Evolutionary conservation across 1,140 invertebrate species (phyloP), one percentile per base, ranked within the genome.

Genomic region (Drusus annulatus): DNA sequence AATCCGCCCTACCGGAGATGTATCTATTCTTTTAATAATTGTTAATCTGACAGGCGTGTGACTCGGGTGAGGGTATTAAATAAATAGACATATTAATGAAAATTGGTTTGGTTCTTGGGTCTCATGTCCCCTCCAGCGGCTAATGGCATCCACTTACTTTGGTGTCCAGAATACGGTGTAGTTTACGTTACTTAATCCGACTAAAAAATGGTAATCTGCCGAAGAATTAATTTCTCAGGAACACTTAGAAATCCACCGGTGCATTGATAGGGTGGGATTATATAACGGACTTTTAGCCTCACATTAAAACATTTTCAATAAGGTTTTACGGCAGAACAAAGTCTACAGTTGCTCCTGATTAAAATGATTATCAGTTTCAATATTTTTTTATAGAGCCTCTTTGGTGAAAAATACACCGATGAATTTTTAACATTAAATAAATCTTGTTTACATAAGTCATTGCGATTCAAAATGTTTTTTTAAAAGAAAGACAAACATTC

Each of bases 71-170:
- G 76, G 76, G 79, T 80, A 83, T 83, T 80, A 83, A 78, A 80
- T 80, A 83, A 83, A 83, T 83, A 79, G 81, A 80, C 69, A 79
- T 80, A 80, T 80, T 80, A 80, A 80, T 80, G 81, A 80, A 83
- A 82, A 76, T 76, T 80, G 50, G 81, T 76, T 45, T 13, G 13
- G 36, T 45, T 45, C 36, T 45, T 0, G 8, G 36, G 36, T 45
- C 36, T 69, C 76, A 71, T 74, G 28, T 69, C 65, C 69, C 21
- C 1, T 74, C 50, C 16, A 25, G 50, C 31, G 65, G n/a, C 51
- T 74, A 74, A 54, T 23, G 54, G 69, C 36, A 21, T 50, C 17
- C 6, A n/a, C 21, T 21, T 74, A 62, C 50, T 31, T 79, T 25
- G 52, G 23, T 13, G 16, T 31, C 74, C 23, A 51, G 23, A 16